These are phyloP conservation scores for Carlito syrichta DNA, from an alignment of 2,113 vertebrate species.

Conservation along the genomic window DNA sequence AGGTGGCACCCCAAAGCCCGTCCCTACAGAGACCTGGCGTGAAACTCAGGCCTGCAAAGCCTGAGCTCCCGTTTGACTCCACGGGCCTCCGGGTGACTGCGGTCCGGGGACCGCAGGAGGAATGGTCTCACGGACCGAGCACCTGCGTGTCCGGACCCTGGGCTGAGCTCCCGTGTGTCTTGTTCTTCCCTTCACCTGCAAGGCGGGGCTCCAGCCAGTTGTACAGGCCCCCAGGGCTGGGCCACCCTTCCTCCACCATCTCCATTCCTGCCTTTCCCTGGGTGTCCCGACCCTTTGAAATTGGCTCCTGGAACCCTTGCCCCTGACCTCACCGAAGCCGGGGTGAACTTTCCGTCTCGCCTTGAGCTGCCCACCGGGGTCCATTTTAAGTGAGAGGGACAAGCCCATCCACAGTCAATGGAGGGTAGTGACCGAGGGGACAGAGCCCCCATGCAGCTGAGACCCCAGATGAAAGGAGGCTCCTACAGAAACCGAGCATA, in stretches of 20 bases:
- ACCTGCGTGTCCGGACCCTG: not conserved
- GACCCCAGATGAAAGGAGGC: no score
- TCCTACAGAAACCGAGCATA: no score
- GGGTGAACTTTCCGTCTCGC: not conserved
- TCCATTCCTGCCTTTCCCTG: rapidly evolving
- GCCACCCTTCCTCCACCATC: rapidly evolving
- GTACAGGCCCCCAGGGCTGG: not conserved
- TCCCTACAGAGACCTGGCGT: no score
- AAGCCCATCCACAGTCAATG: not conserved
- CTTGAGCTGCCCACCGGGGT: not conserved
- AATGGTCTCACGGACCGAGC: rapidly evolving
- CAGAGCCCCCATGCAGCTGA: not conserved
- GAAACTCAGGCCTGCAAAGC: no score
- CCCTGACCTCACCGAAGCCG: not conserved
- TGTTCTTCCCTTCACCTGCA: no score
- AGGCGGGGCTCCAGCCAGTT: not conserved
- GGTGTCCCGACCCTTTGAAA: no score
- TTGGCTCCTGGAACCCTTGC: not conserved
- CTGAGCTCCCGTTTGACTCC: not conserved
- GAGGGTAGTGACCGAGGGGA: not conserved
- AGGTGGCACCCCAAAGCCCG: rapidly evolving
- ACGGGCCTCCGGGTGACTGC: not conserved
- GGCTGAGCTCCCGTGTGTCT: rapidly evolving
- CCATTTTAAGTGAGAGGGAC: no score
- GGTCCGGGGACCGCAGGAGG: not conserved